These are phyloP conservation scores for Steinernema feltiae DNA, from an alignment of 1,140 invertebrate species.

Conservation along the genomic window DNA sequence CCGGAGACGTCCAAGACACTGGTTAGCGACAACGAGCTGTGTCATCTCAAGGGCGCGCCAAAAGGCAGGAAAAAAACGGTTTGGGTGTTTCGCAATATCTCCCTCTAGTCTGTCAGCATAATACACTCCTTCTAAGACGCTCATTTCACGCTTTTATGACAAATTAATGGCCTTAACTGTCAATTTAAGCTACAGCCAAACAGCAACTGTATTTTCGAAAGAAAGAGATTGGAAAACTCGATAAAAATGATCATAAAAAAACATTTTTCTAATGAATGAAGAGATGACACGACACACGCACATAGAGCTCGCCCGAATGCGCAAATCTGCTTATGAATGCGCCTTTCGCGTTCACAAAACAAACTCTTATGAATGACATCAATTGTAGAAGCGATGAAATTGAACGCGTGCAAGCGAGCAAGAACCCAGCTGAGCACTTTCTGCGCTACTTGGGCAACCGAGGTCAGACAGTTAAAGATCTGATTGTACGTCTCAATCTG, in stretches of 20 bases:
- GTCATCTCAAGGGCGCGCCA: neutral
- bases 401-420: conserved; percentile 29
- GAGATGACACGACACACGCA: no score
- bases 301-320: no score
- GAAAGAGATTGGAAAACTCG: no score
- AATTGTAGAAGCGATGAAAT: conserved; percentile 43
- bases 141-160: neutral
- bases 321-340: no score
- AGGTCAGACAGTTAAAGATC: conserved; percentile 49
- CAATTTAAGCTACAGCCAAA: no score
- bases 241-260: neutral
- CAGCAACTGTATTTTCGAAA: no score
- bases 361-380: conserved; percentile 1
- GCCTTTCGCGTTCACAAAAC: no score
- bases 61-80: neutral
- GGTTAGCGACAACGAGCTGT: neutral
- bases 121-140: no score
- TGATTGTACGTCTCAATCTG: conserved; percentile 29
- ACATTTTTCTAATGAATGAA: conserved; percentile 26
- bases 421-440: conserved; percentile 42
- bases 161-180: neutral
- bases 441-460: conserved; percentile 49
- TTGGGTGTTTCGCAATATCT: neutral
- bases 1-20: neutral
- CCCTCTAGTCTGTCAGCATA: neutral